phyloP scores from a whole-genome alignment of 2,797 vertebrate genomes.

The Urophycis tenuis region DNA sequence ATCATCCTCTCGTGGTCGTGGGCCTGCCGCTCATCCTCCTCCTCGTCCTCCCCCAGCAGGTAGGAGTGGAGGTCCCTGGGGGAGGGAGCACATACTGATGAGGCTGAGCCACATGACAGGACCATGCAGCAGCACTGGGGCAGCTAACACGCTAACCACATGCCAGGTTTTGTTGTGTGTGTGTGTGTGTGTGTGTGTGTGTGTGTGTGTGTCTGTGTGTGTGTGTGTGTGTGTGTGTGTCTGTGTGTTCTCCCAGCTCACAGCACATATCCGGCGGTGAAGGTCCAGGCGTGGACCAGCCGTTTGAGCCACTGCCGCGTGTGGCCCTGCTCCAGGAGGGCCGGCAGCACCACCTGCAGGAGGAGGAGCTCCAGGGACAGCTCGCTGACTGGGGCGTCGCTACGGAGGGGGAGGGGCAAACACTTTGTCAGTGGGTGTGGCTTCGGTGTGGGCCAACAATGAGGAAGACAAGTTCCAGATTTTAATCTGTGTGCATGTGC shows the following conservation, averaged over 20 bases:
- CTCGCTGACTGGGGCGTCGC: constrained; percentile 83
- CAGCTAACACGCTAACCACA: too few relatives aligned
- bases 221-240: background rate
- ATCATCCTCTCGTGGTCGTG: constrained; percentile 86
- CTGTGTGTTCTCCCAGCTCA: constrained; percentile 51
- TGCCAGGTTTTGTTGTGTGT: too few relatives aligned
- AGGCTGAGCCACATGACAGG: too few relatives aligned
- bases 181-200: too few relatives aligned
- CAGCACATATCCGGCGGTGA: constrained; percentile 88
- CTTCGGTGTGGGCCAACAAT: background rate
- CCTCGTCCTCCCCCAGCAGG: constrained; percentile 89
- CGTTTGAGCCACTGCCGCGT: constrained; percentile 92
- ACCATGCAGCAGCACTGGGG: too few relatives aligned
- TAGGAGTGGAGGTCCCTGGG: constrained; percentile 94
- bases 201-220: too few relatives aligned
- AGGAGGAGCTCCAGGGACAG: constrained; percentile 79
- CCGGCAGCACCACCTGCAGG: constrained; percentile 88
- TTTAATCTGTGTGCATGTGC: too few relatives aligned
- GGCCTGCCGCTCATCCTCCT: constrained; percentile 81
- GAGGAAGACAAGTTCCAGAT: too few relatives aligned
- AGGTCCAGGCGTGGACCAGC: constrained; percentile 91
- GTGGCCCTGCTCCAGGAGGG: constrained; percentile 89
- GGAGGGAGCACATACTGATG: background rate
- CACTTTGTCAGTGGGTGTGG: background rate
- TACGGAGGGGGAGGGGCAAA: constrained; percentile 54